Conservation (phyloP, 2,113 vertebrate genomes). For the Epinephelus cyanopodus region DNA sequence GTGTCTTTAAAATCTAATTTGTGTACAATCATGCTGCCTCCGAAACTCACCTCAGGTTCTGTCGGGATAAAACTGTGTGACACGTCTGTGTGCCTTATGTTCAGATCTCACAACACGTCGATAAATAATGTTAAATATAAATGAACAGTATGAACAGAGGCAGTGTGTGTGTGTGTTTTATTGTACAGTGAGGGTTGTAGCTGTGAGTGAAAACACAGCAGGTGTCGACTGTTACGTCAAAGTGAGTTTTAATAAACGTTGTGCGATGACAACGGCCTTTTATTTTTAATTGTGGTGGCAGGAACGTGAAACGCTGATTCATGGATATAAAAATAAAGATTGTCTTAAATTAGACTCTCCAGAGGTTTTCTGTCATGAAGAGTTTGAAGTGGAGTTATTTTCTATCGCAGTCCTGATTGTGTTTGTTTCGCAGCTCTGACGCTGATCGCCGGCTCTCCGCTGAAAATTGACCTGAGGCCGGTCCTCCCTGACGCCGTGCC, state of each 20-base stretch:
- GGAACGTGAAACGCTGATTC: not conserved
- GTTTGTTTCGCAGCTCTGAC: constrained; percentile 86
- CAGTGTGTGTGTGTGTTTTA: not conserved
- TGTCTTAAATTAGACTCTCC: not conserved
- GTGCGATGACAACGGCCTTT: too few relatives aligned
- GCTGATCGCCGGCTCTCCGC: constrained; percentile 94
- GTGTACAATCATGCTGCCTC: not conserved
- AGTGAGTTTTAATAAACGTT: too few relatives aligned
- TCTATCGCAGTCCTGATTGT: not conserved
- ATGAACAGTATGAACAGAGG: not conserved
- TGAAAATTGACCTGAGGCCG: constrained; percentile 96
- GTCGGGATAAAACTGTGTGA: not conserved
- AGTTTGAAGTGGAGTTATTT: not conserved
- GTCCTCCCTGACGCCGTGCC: constrained; percentile 95
- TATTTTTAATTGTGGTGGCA: not conserved
- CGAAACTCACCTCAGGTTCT: not conserved
- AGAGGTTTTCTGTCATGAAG: not conserved
- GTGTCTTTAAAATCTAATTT: not conserved
- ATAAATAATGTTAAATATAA: not conserved
- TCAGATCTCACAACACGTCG: not conserved
- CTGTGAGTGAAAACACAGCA: too few relatives aligned
- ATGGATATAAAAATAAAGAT: not conserved
- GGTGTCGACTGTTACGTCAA: too few relatives aligned
- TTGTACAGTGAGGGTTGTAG: too few relatives aligned
- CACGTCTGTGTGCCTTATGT: not conserved